Evolutionary conservation across 2,113 vertebrate genomes (phyloP).

Genomic region (Rhipidura dahli): DNA sequence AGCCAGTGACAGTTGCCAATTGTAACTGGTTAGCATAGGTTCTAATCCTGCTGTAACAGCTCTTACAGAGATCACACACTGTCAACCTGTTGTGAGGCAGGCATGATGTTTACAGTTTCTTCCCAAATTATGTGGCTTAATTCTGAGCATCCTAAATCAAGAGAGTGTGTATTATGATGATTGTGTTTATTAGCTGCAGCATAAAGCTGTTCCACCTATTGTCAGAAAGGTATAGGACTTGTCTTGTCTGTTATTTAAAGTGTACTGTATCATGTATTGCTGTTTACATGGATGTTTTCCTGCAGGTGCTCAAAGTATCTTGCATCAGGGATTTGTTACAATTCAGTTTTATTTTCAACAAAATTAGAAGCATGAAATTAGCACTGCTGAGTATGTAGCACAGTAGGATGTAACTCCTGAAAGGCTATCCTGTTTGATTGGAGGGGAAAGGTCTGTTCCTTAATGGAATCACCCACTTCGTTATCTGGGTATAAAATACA

Average conservation of each 20-base stretch:
- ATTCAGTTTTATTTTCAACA: conserved; percentile 67
- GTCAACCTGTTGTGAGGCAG: conserved; percentile 48
- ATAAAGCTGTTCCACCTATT: conserved; percentile 48
- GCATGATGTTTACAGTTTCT: conserved; percentile 38
- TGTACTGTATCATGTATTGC: conserved; percentile 68
- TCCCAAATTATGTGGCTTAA: conserved; percentile 29
- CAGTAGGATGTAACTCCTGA: conserved; percentile 39
- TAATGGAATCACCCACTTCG: not conserved
- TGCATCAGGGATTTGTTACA: conserved; percentile 75
- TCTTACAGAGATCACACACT: conserved; percentile 9
- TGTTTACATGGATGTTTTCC: conserved; percentile 75
- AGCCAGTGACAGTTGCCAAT: not conserved
- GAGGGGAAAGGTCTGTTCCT: conserved; percentile 27
- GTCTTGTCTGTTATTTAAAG: conserved; percentile 69
- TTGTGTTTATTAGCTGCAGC: conserved; percentile 50
- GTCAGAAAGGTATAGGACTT: conserved; percentile 39
- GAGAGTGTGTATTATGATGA: conserved; percentile 42
- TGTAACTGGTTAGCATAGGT: not conserved
- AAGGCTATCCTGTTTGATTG: not conserved
- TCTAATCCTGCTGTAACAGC: not conserved
- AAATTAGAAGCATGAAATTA: conserved; percentile 54
- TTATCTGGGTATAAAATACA: not conserved
- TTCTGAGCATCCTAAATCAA: conserved; percentile 52
- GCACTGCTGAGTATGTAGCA: conserved; percentile 19
- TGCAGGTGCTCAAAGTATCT: conserved; percentile 71